Evolutionary conservation across 2,888 invertebrate genomes (phyloP), one percentile per base, ranked within the genome.

Genomic region (Hypomecis atomaria): DNA sequence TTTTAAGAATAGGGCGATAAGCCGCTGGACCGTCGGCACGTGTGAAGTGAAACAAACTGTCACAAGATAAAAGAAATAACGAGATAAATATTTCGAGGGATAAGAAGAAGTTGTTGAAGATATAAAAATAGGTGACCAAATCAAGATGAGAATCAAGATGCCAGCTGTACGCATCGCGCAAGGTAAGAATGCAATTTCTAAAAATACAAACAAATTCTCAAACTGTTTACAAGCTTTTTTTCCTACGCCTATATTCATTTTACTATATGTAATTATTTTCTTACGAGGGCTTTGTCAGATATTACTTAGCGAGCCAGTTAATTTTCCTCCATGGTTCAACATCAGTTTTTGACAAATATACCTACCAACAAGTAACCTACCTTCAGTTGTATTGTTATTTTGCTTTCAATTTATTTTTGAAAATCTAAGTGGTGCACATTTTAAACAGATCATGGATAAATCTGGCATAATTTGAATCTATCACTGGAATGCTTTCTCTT

Each of bases 131-230:
- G 92, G 92, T 92, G 92, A 92, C 88, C 92, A 90, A 90, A 88
- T 91, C 96, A 97, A 96, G 95, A 98, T 98, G 98, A 96, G 98
- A 97, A 98, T 97, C 95, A 98, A 98, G 96, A 98, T 97, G 97
- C 98, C 97, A 94, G 98, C 98, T 93, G 97, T 97, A 94, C 96
- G 97, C 94, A 98, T 98, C 95, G 97, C 97, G 94, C 97, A 98
- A 97, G 98, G 98, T 97, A 94, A 95, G 95, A 53, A 42, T 45
- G n/a, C 45, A 56, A 42, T 59, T 54, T 56, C 45, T 48, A 13
- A 42, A 55, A 56, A 58, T 44, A 42, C 11, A 43, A 52, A 10
- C 8, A 43, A 10, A 42, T 11, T 45, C 4, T 40, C 40, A 65
- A 49, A 44, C 36, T 38, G 45, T 48, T 36, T 0, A 8, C 40